Conservation (phyloP, 2,888 invertebrate genomes). For the Xylota sylvarum region DNA sequence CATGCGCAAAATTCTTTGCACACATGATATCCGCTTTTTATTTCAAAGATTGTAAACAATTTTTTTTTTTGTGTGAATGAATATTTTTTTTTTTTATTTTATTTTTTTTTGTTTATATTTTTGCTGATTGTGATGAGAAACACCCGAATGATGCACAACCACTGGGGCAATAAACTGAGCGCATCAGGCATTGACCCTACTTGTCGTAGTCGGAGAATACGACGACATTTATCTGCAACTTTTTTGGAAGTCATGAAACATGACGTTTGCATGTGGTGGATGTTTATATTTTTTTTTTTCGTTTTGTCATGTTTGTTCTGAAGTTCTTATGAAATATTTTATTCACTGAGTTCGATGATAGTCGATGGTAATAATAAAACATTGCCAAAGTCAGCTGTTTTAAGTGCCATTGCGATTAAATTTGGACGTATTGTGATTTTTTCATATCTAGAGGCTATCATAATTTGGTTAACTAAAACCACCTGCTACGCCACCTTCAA, state of each 20-base stretch:
- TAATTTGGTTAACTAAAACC: too few relatives aligned
- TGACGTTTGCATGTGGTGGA: neutral
- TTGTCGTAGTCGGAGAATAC: conserved; percentile 16
- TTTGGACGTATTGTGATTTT: too few relatives aligned
- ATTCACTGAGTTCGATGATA: too few relatives aligned
- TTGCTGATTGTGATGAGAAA: conserved; percentile 65
- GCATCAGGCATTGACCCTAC: conserved; percentile 72
- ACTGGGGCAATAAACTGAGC: conserved; percentile 74
- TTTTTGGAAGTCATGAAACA: neutral
- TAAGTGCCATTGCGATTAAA: too few relatives aligned
- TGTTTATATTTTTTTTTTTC: neutral
- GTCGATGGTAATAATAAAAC: neutral
- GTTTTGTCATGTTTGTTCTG: neutral
- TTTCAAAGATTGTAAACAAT: conserved; percentile 61
- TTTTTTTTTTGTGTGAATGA: conserved; percentile 34
- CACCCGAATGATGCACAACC: conserved; percentile 69
- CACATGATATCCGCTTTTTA: conserved; percentile 76
- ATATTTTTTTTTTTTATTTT: conserved; percentile 30
- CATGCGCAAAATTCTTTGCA: conserved; percentile 65
- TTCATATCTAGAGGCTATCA: too few relatives aligned
- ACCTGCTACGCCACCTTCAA: too few relatives aligned
- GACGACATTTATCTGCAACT: conserved; percentile 39
- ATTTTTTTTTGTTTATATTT: conserved; percentile 43
- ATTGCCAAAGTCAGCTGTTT: too few relatives aligned
- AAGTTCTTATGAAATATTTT: neutral